Evolutionary conservation across 2,888 invertebrate species (phyloP).

Genomic region (Cantharis nigra): DNA sequence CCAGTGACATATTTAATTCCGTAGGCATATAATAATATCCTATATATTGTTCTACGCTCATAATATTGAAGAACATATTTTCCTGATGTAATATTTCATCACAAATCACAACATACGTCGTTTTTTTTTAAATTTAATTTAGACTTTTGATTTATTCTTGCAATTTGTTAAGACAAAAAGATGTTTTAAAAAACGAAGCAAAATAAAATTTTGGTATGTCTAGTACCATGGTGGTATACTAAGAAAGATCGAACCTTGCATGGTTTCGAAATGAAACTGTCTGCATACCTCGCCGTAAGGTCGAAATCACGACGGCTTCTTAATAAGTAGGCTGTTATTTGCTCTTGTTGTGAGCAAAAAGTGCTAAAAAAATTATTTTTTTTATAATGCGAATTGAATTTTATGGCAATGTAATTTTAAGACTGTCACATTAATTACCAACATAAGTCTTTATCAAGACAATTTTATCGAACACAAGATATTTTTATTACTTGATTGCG

Average conservation of each 20-base stretch:
- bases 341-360: conserved; percentile 5
- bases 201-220: not conserved
- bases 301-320: conserved; percentile 8
- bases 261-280: conserved; percentile 18
- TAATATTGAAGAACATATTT: not conserved
- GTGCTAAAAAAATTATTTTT: conserved; percentile 1
- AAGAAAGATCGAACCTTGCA: conserved; percentile 9
- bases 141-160: not conserved
- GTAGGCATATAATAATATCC: not conserved
- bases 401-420: not conserved
- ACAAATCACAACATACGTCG: not conserved
- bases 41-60: not conserved
- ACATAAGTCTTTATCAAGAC: not conserved
- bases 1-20: not conserved
- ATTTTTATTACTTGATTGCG: not conserved
- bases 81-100: not conserved
- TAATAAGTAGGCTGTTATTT: not conserved
- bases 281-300: conserved; percentile 20
- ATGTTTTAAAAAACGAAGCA: not conserved
- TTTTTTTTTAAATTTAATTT: not conserved
- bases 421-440: not conserved
- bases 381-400: not conserved
- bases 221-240: conserved; percentile 5
- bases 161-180: not conserved
- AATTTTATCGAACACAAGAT: not conserved